Conservation (phyloP, 2,797 vertebrate species). For the Lophotriccus pileatus region DNA sequence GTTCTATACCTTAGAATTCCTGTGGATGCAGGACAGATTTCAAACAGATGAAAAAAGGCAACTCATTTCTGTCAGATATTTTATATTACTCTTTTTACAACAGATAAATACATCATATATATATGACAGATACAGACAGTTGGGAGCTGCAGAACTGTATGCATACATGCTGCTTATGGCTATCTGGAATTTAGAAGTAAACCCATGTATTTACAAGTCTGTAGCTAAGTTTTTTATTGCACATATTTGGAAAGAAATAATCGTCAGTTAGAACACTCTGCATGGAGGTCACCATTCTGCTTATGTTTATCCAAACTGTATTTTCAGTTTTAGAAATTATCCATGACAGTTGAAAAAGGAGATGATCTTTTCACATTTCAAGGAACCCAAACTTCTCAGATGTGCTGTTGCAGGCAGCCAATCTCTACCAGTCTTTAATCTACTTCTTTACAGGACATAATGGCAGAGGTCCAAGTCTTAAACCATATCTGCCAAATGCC, state of each 20-base stretch:
- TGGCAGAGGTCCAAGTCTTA: neutral
- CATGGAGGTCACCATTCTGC: neutral
- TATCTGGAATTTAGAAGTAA: neutral
- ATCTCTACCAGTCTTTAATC: neutral
- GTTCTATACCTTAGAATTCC: neutral
- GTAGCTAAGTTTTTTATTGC: neutral
- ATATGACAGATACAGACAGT: neutral
- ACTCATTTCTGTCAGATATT: neutral
- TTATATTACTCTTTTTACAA: neutral
- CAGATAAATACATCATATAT: neutral
- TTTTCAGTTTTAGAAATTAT: neutral
- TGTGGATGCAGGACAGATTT: neutral
- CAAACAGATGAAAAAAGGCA: neutral
- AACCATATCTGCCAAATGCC: neutral
- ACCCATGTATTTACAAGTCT: neutral
- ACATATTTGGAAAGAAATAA: neutral
- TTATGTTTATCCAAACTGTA: neutral
- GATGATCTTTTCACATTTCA: neutral
- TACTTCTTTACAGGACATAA: neutral
- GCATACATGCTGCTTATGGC: neutral
- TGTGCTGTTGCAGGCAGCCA: neutral
- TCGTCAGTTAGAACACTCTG: neutral
- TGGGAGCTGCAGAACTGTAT: neutral
- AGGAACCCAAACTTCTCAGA: neutral
- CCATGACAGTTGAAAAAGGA: neutral